Evolutionary conservation across 2,888 invertebrate species (phyloP).

Genomic region (Theretra japonica): DNA sequence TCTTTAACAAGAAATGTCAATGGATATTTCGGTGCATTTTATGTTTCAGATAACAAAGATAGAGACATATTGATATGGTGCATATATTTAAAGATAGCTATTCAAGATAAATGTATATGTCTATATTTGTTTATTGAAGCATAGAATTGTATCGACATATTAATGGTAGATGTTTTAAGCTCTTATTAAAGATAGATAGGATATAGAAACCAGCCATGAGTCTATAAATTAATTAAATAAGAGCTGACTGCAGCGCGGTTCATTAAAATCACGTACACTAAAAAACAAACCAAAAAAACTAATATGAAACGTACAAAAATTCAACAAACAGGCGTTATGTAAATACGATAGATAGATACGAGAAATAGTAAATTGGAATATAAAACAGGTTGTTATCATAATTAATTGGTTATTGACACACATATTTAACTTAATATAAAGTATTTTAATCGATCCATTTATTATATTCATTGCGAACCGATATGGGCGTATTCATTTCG

Average conservation of each 20-base stretch:
- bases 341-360: constrained; percentile 42
- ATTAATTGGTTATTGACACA: constrained; percentile 55
- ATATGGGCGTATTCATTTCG: constrained; percentile 45
- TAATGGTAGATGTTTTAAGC: no score
- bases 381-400: constrained; percentile 53
- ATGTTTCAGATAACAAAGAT: no score
- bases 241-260: not conserved
- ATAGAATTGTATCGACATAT: no score
- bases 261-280: not conserved
- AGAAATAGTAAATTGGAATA: constrained; percentile 42
- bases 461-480: constrained; percentile 40
- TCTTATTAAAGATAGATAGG: no score
- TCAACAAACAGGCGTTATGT: constrained; percentile 36
- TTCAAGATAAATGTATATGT: no score
- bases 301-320: constrained; percentile 8
- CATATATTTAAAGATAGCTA: no score
- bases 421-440: constrained; percentile 38
- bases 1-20: no score
- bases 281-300: not conserved
- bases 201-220: no score
- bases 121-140: no score
- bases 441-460: constrained; percentile 46
- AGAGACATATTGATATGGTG: no score
- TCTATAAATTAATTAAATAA: not conserved
- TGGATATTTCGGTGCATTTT: no score